Base-by-base conservation (phyloP, 2,888 invertebrate genomes). In the Sminthurides aquaticus region DNA sequence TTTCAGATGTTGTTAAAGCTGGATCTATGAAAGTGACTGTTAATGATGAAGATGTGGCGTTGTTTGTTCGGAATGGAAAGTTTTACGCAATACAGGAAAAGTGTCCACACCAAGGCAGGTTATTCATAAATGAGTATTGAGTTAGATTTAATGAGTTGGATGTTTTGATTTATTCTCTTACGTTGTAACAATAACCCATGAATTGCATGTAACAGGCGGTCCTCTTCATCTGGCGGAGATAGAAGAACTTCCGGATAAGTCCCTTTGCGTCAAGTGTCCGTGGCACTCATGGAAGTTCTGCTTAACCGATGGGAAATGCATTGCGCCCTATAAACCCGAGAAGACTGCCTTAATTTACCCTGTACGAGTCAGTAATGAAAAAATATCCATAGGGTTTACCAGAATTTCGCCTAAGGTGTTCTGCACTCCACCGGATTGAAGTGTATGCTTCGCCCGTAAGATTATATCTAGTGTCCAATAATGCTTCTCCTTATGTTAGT, bases 231-330 rank as follows among this genome's bases (percentile, higher is more conserved):
- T 58, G 18, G 71, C 68, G 11, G 73, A 71, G 18, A 70, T 71
- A 24, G 74, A 74, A 57, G 74, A 74, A 15, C 49, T 72, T 8
- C 71, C 74, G 0, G 65, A 65, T 8, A 60, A 65, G 22, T 66
- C 68, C 1, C 58, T 66, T 0, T 72, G 69, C 56, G 68, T 74
- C 29, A 71, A 69, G 52, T 74, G 74, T 54, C 74, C 74, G 0
- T 72, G 71, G 71, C 74, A 74, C 29, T 57, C 57, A 1, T 74
- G 71, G 71, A 70, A 66, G 49, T 74, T 74, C 61, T 66, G 70
- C 57, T 57, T 74, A 22, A 56, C 27, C 1, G 62, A 67, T 18
- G 74, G 74, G 24, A 58, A 60, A 11, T 74, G 74, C 58, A 56
- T 74, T 22, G 60, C 52, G 59, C 74, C 74, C 2, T 49, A 58